Percentiles rank a stretch among this genome's conserved stretches.
Evolutionary conservation across 2,888 invertebrate species (phyloP).

Genomic region (Lasioglossum figueresi): DNA sequence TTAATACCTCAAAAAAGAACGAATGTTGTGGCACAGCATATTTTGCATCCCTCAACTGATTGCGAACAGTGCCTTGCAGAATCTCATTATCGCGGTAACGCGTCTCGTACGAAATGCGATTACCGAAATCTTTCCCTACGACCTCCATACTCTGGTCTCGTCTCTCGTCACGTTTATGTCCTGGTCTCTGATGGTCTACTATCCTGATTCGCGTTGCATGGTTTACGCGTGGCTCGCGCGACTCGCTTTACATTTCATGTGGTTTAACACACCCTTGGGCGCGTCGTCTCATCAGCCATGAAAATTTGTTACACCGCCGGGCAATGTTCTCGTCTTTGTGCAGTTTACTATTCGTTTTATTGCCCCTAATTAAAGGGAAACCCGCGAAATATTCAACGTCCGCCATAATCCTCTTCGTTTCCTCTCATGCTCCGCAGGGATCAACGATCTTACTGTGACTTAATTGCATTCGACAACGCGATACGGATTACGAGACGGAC

Average conservation of each 20-base stretch:
- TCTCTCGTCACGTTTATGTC: neutral
- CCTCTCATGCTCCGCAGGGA: neutral
- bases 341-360: conserved; percentile 59
- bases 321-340: neutral
- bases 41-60: neutral
- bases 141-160: neutral
- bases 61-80: neutral
- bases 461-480: neutral
- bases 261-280: conserved; percentile 49
- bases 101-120: neutral
- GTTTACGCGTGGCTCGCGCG: conserved; percentile 11
- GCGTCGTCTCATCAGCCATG: conserved; percentile 49
- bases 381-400: conserved; percentile 27
- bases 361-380: conserved; percentile 54
- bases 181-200: neutral
- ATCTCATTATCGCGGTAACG: neutral
- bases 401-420: neutral
- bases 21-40: neutral
- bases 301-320: conserved; percentile 51
- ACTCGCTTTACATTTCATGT: conserved; percentile 30
- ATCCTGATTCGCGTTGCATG: neutral
- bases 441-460: neutral
- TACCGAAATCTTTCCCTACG: neutral
- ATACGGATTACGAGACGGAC: neutral
- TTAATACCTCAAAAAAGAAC: neutral